phyloP scores from a whole-genome alignment of 2,113 vertebrate genomes.

The Oplegnathus fasciatus region DNA sequence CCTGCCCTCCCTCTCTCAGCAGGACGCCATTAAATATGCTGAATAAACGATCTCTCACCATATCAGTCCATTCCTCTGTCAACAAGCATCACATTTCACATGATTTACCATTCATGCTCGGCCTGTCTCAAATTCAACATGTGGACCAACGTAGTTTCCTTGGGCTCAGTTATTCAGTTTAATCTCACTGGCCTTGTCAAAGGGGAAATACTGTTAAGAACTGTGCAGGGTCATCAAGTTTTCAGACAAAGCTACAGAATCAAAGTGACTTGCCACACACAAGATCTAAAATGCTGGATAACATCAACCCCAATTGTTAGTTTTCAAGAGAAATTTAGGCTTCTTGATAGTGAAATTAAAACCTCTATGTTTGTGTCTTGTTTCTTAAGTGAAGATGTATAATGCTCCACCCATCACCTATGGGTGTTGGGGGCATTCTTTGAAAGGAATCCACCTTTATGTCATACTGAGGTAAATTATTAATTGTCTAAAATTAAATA shows the following conservation, averaged over 20 bases:
- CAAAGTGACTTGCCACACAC: background rate
- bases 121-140: background rate
- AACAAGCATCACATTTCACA: constrained; percentile 15
- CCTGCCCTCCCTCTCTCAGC: constrained; percentile 20
- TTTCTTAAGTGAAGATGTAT: background rate
- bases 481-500: constrained; percentile 74
- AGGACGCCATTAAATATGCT: constrained; percentile 3
- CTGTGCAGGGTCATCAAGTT: background rate
- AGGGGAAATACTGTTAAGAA: background rate
- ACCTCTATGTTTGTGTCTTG: background rate
- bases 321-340: background rate
- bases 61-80: constrained; percentile 12
- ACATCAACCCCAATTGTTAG: background rate
- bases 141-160: background rate
- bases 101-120: background rate
- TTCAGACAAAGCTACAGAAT: background rate
- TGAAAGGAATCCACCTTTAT: constrained; percentile 57
- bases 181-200: background rate
- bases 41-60: constrained; percentile 30
- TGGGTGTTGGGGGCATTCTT: constrained; percentile 17
- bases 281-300: background rate
- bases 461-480: constrained; percentile 62
- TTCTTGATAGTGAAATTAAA: background rate
- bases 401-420: background rate
- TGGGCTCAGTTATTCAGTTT: background rate